phyloP scores from a whole-genome alignment of 1,140 invertebrate genomes.

The Macrostomum lignano region DNA sequence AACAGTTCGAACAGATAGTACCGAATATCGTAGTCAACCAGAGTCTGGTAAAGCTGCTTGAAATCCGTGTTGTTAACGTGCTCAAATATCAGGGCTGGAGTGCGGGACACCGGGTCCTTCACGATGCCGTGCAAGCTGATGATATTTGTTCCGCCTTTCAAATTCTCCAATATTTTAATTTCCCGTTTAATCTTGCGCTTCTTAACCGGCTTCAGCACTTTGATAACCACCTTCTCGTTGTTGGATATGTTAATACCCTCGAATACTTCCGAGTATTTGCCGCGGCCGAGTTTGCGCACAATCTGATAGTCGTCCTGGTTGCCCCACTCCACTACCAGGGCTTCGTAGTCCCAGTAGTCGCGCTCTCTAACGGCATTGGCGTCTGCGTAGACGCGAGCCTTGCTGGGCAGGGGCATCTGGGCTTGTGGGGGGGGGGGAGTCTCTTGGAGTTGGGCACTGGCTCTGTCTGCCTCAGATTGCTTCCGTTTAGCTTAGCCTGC shows the following conservation, averaged over 20 bases:
- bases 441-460: too few species aligned
- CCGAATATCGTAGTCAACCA: conserved; percentile 96
- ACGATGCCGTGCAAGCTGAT: conserved; percentile 90
- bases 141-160: conserved; percentile 91
- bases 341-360: conserved; percentile 99
- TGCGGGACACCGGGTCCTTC: conserved; percentile 80
- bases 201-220: conserved; percentile 91
- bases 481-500: too few species aligned
- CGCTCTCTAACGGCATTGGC: conserved; percentile 86
- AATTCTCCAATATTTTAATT: conserved; percentile 98
- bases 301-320: conserved; percentile 97
- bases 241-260: conserved; percentile 93
- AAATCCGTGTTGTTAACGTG: conserved; percentile 99
- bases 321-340: conserved; percentile 62
- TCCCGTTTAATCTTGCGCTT: conserved; percentile 99
- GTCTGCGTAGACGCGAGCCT: conserved; percentile 81
- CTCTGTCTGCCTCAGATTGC: too few species aligned
- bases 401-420: conserved; percentile 47
- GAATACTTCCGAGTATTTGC: conserved; percentile 99
- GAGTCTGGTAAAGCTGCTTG: conserved; percentile 94
- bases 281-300: conserved; percentile 82
- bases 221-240: conserved; percentile 98
- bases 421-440: too few species aligned
- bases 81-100: conserved; percentile 94
- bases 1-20: conserved; percentile 66